Base-by-base conservation (phyloP, 1,140 invertebrate species). In the Pogonomyrmex californicus region DNA sequence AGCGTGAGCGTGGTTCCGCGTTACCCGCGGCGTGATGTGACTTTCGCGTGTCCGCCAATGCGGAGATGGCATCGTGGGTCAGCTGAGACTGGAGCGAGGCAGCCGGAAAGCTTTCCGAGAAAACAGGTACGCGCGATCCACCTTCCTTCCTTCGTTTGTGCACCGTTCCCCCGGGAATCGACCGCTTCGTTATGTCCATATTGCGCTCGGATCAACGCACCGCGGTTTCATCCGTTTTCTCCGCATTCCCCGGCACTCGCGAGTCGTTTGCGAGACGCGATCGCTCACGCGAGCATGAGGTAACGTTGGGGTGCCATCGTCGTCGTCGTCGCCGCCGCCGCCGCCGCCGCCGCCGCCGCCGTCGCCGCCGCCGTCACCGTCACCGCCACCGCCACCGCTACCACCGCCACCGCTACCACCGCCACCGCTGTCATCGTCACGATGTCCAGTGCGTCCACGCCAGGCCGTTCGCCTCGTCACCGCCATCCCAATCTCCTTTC, bases 21-120 rank as follows among this genome's bases (percentile, higher is more conserved):
- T 86, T 86, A 79, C 78, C 77, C 70, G 47, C 85, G 70, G 36
- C 87, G 93, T 94, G 78, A 95, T 95, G 93, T 94, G 91, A 95
- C 87, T 92, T 90, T 91, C 66, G 83, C 70, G 33, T 75, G 90
- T 78, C 68, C 85, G 23, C 87, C 87, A 14, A 77, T 77, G 91
- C 73, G 94, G 91, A 94, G 91, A 94, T 90, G 70, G 93, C 94
- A 87, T 93, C 93, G 93, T 89, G 91, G 86, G 90, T 94, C 85
- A 92, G 92, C 94, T 95, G 95, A 96, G 95, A 10, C 7, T 30
- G 54, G 17, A 60, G 6, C 41, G 10, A 47, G 54, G 14, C 66
- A 58, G 56, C 58, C 6, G 14, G 44, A 30, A 36, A 41, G 41
- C 6, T 62, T 62, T 58, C 73, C 51, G 70, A 10, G 81, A 68